Evolutionary conservation across 2,113 vertebrate species (phyloP), one percentile per base, ranked within the genome.

Genomic region (Atrichornis clamosus): DNA sequence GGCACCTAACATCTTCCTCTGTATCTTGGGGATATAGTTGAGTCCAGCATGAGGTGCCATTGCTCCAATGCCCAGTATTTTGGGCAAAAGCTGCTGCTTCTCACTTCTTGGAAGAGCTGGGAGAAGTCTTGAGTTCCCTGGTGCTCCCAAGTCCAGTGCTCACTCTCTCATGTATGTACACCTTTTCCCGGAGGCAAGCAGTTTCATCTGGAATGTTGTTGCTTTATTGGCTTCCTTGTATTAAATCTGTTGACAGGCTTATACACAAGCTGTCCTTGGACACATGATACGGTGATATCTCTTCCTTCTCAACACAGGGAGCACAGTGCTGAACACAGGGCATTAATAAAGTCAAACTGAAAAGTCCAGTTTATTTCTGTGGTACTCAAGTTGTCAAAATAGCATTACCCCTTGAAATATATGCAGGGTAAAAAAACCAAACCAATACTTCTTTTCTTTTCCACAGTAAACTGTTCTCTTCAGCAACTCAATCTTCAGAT

Each of bases 391-490:
- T 78, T 89, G 58, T 78, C 53, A 77, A 44, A 27, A 52, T 63
- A 82, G 28, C 42, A 42, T 33, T 59, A 33, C 28, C 41, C 26
- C 19, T 75, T 52, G 22, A 72, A 80, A 72, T 46, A 59, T 12
- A 60, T 46, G 30, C 1, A 1, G 11, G 24, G 11, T 0, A 5
- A 76, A 80, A 78, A 47, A 0, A 2, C 15, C 46, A 87, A 87
- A 17, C 20, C 46, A 78, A 18, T 14, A 21, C 60, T 68, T 89
- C 39, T 93, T 84, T 94, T 87, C 35, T 46, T 59, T 93, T 88
- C 65, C 20, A 46, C 95, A 98, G 98, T 52, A 39, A 97, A 62
- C 30, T 53, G 13, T 24, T 52, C 16, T 78, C 84, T 28, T 64
- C 84, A 37, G 15, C 52, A 21, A 4, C 89, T 46, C 13, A 68